Conservation (phyloP, 2,888 invertebrate species). For the Deilephila porcellus region DNA sequence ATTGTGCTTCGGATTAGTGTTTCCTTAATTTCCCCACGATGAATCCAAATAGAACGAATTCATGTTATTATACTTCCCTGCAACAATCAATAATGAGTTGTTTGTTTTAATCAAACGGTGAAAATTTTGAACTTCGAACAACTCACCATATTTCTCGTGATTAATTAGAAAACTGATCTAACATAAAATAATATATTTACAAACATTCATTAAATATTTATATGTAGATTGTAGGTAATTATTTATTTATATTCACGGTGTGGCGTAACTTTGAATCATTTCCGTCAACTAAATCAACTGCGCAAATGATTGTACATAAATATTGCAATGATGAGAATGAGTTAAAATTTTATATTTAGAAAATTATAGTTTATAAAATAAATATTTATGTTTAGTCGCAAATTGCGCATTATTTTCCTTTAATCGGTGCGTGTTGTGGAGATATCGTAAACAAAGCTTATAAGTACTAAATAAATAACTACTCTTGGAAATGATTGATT, state of each 20-base stretch:
- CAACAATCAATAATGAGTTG: too few relatives aligned
- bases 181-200: background rate
- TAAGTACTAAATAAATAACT: too few relatives aligned
- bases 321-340: background rate
- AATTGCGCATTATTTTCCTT: background rate
- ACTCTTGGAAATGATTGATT: too few relatives aligned
- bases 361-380: background rate
- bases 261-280: background rate
- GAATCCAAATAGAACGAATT: too few relatives aligned
- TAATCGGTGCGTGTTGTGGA: background rate
- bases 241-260: background rate
- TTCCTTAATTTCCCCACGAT: too few relatives aligned
- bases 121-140: too few relatives aligned
- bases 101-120: too few relatives aligned
- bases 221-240: background rate
- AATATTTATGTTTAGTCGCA: background rate
- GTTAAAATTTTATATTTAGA: background rate
- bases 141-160: too few relatives aligned
- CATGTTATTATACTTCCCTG: too few relatives aligned
- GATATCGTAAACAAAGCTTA: background rate
- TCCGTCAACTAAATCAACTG: slow-evolving; percentile 2
- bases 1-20: too few relatives aligned
- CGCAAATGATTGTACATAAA: background rate
- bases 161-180: background rate
- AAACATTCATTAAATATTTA: background rate